phyloP scores from a whole-genome alignment of 2,888 invertebrate species.

The Myopa tessellatipennis region DNA sequence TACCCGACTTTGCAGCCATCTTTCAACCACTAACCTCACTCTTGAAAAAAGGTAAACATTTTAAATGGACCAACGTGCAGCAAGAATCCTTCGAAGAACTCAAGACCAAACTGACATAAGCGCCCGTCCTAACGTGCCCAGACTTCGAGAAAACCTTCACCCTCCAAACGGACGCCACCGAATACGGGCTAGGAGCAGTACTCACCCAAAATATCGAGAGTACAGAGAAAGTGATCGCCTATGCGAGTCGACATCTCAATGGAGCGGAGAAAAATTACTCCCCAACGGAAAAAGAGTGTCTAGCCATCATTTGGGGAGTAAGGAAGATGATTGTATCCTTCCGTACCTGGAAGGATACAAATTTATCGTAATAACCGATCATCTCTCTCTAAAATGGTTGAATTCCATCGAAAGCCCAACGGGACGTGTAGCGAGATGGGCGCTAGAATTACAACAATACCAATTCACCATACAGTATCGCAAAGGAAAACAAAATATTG shows the following conservation, averaged over 20 bases:
- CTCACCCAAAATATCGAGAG: slow-evolving; percentile 26
- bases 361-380: too few relatives aligned
- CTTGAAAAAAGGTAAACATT: too few relatives aligned
- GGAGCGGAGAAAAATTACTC: slow-evolving; percentile 35
- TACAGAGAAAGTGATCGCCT: slow-evolving; percentile 25
- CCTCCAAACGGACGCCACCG: slow-evolving; percentile 38
- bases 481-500: slow-evolving; percentile 28
- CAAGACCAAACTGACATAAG: slow-evolving; percentile 21
- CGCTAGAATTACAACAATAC: too few relatives aligned
- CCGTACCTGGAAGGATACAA: too few relatives aligned
- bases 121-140: slow-evolving; percentile 25
- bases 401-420: too few relatives aligned
- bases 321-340: too few relatives aligned
- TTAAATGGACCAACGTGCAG: too few relatives aligned
- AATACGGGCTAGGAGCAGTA: slow-evolving; percentile 24
- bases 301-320: too few relatives aligned
- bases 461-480: not conserved
- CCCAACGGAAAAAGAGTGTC: not conserved
- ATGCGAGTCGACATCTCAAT: slow-evolving; percentile 33
- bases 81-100: slow-evolving; percentile 26
- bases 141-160: slow-evolving; percentile 12
- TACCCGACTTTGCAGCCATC: too few relatives aligned
- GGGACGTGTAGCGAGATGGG: too few relatives aligned
- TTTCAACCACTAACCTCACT: too few relatives aligned
- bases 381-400: too few relatives aligned